Evolutionary conservation across 1,140 invertebrate genomes (phyloP).

Genomic region (Archivesica marissinica): DNA sequence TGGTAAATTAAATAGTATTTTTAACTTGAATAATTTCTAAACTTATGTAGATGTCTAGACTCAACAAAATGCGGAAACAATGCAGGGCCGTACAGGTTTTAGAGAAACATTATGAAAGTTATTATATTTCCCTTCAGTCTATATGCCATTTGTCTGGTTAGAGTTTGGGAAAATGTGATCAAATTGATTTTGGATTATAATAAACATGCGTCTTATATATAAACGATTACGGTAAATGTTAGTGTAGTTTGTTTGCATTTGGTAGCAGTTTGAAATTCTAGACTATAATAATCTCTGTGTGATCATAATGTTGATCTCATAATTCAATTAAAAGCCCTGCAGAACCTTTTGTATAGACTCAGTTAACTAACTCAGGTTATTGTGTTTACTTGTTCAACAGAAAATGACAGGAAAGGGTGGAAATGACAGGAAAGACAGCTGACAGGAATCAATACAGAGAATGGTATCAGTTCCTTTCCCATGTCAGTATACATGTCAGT

Average conservation of each 20-base stretch:
- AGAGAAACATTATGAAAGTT: too few relatives aligned
- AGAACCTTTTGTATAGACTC: slow-evolving; percentile 5
- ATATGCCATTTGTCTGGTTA: too few relatives aligned
- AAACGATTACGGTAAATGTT: background rate
- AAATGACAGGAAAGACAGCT: slow-evolving; percentile 33
- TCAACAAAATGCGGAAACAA: too few relatives aligned
- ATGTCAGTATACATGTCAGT: slow-evolving; percentile 19
- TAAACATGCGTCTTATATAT: too few relatives aligned
- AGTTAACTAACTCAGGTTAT: slow-evolving; percentile 2
- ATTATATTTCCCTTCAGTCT: too few relatives aligned
- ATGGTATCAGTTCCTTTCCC: background rate
- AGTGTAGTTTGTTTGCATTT: slow-evolving; percentile 27
- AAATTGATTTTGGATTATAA: too few relatives aligned
- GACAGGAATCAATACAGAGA: slow-evolving; percentile 19
- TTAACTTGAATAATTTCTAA: too few relatives aligned
- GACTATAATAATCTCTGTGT: slow-evolving; percentile 36
- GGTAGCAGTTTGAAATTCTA: slow-evolving; percentile 1
- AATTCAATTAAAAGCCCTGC: slow-evolving; percentile 29
- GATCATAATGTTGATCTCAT: slow-evolving; percentile 34
- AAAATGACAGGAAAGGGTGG: slow-evolving; percentile 24
- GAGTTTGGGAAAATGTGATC: too few relatives aligned
- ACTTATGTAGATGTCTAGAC: too few relatives aligned
- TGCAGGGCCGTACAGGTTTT: too few relatives aligned
- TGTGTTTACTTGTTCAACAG: background rate
- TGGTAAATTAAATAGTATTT: too few relatives aligned